Percentiles rank a stretch among this genome's conserved stretches.
These are phyloP conservation scores for Nemoura dubitans DNA, from an alignment of 2,888 invertebrate genomes.

Conservation along the genomic window DNA sequence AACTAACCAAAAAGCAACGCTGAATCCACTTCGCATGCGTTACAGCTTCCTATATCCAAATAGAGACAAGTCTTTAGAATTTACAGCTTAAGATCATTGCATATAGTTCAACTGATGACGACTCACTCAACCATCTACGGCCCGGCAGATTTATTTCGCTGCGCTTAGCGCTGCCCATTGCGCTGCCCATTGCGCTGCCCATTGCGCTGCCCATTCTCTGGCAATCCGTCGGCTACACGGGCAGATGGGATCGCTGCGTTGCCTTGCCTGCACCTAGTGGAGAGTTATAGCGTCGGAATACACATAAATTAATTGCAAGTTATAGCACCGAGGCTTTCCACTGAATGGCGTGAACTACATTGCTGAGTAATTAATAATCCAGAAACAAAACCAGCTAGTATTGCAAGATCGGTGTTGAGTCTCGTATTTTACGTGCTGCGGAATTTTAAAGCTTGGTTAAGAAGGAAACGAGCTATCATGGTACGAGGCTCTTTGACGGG, in stretches of 20 bases:
- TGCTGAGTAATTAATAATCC: neutral
- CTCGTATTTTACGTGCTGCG: neutral
- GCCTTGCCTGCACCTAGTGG: neutral
- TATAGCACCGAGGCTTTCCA: neutral
- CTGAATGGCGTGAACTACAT: constrained; percentile 4
- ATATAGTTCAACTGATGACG: neutral
- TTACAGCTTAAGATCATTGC: neutral
- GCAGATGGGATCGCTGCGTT: neutral
- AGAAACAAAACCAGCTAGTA: neutral
- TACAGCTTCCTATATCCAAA: too few species aligned
- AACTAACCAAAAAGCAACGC: too few species aligned
- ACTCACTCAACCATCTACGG: neutral
- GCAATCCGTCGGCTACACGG: neutral
- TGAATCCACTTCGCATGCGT: too few species aligned
- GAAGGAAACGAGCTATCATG: too few species aligned
- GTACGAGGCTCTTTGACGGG: too few species aligned
- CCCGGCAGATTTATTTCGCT: neutral
- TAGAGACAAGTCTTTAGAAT: too few species aligned
- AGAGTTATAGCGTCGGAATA: neutral
- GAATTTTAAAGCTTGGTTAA: too few species aligned
- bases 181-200: neutral
- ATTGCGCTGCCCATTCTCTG: neutral
- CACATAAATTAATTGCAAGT: constrained; percentile 12
- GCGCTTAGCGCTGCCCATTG: neutral
- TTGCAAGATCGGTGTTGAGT: neutral